Evolutionary conservation across 2,888 invertebrate species (phyloP), one percentile per base, ranked within the genome.

Genomic region (Agonopterix subpropinquella): DNA sequence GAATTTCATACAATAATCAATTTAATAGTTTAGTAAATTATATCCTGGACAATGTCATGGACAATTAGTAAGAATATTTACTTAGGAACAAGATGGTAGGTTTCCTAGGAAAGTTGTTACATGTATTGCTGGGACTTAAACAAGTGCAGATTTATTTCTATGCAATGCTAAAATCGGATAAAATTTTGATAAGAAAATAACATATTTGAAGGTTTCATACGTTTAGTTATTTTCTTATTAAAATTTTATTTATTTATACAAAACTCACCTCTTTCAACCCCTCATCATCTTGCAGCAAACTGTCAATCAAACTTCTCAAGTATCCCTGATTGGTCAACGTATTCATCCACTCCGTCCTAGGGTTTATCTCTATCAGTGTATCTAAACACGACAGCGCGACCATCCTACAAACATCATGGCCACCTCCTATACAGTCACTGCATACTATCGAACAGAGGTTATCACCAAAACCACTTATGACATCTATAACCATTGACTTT

Each of bases 321-420:
- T 97, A 97, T 0, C 95, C 93, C 56, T 83, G 84, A 41, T 83
- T 73, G 50, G 78, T 81, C 43, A 89, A 59, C 36, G 78, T 80
- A 50, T 76, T 68, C 73, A 86, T 76, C 87, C 87, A 87, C n/a
- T 82, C 84, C 0, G 92, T 91, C 43, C 92, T 89, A 2, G 92
- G 92, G 61, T 95, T 94, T 54, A 95, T 85, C 55, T 94, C 93
- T 0, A 96, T 86, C 43, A 97, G 83, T 43, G 94, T 91, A 70
- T 96, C 95, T 49, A 97, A 85, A 55, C 95, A 94, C 0, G 96
- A 92, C 58, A 98, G 85, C 0, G 97, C 95, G 48, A 96, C 89
- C 94, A 97, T 96, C 79, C 96, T 93, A 66, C 96, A 96, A 9
- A 98, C 93, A 61, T 97, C 96, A 68, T 96, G 96, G 0, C 96